phyloP scores from a whole-genome alignment of 2,113 vertebrate genomes.

The Falco punctatus region DNA sequence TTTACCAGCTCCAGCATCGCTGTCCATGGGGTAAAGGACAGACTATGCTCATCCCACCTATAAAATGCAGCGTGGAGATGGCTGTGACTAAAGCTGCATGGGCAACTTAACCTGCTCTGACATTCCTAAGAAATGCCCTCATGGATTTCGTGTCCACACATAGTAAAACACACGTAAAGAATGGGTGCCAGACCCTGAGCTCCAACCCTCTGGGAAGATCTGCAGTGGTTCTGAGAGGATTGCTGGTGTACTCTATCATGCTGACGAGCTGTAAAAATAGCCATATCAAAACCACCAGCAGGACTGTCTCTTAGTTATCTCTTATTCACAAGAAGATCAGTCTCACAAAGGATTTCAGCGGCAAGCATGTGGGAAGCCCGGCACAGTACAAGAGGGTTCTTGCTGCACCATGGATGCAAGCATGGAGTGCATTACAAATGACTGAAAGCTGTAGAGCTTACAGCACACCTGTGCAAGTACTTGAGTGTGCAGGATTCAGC shows the following conservation, averaged over 20 bases:
- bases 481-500: not conserved
- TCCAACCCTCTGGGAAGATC: not conserved
- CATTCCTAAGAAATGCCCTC: not conserved
- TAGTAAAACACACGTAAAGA: not conserved
- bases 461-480: not conserved
- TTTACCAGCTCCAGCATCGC: not conserved
- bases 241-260: not conserved
- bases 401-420: not conserved
- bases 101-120: not conserved
- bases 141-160: not conserved
- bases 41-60: not conserved
- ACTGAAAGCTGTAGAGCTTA: not conserved
- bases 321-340: not conserved
- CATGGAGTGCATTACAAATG: accelerated
- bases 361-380: accelerated
- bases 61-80: not conserved
- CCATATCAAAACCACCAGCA: not conserved
- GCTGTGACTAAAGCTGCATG: not conserved
- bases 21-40: not conserved
- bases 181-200: accelerated
- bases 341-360: not conserved
- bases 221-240: not conserved
- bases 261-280: not conserved
- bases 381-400: not conserved
- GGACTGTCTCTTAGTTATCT: not conserved